Conservation (phyloP, 1,140 invertebrate species). For the Microplitis mediator region DNA sequence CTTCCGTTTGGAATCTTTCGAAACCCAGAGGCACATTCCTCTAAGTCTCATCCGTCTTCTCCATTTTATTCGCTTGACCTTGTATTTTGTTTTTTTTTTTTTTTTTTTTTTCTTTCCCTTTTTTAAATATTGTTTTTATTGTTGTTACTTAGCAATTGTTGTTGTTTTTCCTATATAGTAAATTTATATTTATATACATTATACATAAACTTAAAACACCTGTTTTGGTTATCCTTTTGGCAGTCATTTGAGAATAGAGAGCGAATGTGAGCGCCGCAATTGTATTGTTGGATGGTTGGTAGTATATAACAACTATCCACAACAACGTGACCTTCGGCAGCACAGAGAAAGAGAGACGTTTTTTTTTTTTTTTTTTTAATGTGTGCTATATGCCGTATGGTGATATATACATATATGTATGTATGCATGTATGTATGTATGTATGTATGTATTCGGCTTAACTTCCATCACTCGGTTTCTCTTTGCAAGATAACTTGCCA, state of each 20-base stretch:
- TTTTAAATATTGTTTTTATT: too few relatives aligned
- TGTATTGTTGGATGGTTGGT: not conserved
- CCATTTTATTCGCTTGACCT: not conserved
- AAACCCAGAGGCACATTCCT: slow-evolving; percentile 1
- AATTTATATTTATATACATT: not conserved
- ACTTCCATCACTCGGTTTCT: not conserved
- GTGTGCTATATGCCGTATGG: too few relatives aligned
- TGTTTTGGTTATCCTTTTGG: not conserved
- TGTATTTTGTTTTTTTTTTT: not conserved
- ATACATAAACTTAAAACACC: not conserved
- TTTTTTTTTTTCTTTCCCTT: not conserved
- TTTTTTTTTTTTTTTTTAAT: too few relatives aligned
- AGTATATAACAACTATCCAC: not conserved
- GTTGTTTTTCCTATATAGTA: too few relatives aligned
- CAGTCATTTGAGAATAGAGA: not conserved
- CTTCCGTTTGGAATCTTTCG: slow-evolving; percentile 2
- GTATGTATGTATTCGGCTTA: not conserved
- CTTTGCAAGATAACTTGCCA: not conserved
- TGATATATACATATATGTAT: not conserved
- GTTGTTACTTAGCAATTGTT: too few relatives aligned
- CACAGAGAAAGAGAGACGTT: too few relatives aligned
- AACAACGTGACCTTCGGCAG: not conserved
- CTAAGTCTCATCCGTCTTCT: not conserved
- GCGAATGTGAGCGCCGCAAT: not conserved
- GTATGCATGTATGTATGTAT: not conserved